Base-by-base conservation (phyloP, 2,797 vertebrate species). In the Gymnocypris eckloni region DNA sequence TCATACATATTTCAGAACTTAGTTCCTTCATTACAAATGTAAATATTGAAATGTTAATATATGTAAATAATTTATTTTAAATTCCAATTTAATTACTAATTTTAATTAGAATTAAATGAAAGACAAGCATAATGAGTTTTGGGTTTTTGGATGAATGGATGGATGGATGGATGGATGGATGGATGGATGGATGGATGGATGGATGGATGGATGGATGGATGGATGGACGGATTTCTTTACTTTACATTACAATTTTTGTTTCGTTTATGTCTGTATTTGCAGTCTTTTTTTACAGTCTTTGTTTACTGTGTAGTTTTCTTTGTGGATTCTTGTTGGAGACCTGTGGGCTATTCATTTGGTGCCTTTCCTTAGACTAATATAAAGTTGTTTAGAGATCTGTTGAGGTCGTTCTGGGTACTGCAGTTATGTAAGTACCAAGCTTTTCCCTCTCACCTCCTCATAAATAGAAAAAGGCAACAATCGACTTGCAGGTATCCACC, bases 401-500 rank as follows among this genome's bases (percentile, higher is more conserved):
- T 15, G n/a, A 76, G 79, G 71, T 82, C 37, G 56, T 81, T 86
- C 45, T 79, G 33, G 7, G 37, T 69, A 76, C 48, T 69, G 66
- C 56, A 79, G 16, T 72, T 37, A 75, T 82, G 39, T 85, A 84
- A 72, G 64, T 28, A 61, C 79, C 2, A 85, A 86, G 73, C 82
- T 88, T 70, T 85, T 89, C 69, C 87, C 73, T 78, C 73, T 72
- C 90, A 90, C 90, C 91, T 91, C 87, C 33, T 86, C 88, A 88
- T 89, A 90, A 91, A 89, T 92, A 87, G 39, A 77, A 61, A 86
- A 88, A 86, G 83, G 87, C 81, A 89, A 87, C 79, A 28, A 3
- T 64, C 88, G 90, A 91, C 90, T 92, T 92, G 88, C 92, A 94
- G 91, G 94, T 94, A 93, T 90, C 88, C 90, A 88, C 89, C 90